Evolutionary conservation across 2,797 vertebrate species (phyloP).

Genomic region (Pangasius sanitwongsei): DNA sequence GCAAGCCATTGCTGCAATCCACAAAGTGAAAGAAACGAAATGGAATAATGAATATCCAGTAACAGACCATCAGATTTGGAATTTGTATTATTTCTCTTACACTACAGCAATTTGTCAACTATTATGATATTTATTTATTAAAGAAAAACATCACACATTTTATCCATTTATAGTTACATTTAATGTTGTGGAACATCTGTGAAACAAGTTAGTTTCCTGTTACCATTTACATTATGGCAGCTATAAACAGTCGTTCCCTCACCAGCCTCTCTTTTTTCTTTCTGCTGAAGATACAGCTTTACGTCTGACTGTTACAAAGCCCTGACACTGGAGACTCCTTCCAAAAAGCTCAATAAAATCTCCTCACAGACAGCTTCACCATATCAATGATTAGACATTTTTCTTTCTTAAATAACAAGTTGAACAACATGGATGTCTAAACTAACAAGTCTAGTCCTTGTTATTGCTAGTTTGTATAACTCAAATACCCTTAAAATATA

Average conservation of each 20-base stretch:
- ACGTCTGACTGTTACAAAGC: not conserved
- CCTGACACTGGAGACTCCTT: not conserved
- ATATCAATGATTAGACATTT: not conserved
- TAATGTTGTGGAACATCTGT: not conserved
- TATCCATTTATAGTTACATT: too few species aligned
- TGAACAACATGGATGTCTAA: not conserved
- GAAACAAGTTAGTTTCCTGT: not conserved
- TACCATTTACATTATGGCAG: not conserved
- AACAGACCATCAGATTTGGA: not conserved
- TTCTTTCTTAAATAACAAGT: too few species aligned
- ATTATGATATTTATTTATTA: not conserved
- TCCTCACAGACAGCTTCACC: not conserved
- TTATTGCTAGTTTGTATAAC: not conserved
- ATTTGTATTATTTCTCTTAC: not conserved
- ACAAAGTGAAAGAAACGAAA: not conserved
- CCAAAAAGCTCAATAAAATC: not conserved
- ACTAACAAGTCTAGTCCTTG: not conserved
- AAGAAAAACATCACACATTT: not conserved
- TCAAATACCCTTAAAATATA: not conserved
- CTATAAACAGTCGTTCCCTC: not conserved
- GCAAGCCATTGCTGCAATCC: not conserved
- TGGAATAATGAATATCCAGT: not conserved
- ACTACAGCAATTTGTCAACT: not conserved
- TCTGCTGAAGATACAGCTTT: not conserved
- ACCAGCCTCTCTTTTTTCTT: not conserved